phyloP scores from a whole-genome alignment of 1,140 invertebrate genomes.

The Aphelenchoides besseyi region DNA sequence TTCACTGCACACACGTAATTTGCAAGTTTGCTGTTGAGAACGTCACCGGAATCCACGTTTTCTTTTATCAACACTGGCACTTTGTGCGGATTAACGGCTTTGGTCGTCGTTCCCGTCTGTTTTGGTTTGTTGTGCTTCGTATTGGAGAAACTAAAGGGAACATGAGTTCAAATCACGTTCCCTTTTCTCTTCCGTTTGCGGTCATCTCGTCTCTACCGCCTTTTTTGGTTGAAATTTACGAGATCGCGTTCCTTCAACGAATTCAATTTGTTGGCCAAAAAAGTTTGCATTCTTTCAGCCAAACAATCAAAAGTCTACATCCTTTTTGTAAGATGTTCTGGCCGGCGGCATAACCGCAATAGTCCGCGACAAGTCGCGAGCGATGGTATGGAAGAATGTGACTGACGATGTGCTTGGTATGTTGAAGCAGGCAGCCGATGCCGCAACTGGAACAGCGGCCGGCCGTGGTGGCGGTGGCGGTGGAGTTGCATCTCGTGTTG shows the following conservation, averaged over 20 bases:
- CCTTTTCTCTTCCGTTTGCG: background rate
- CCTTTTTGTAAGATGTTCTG: no score
- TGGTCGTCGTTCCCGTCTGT: background rate
- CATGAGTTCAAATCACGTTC: background rate
- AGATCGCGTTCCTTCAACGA: no score
- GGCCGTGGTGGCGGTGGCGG: conserved; percentile 4
- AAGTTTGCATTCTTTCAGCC: no score
- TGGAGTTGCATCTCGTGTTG: no score
- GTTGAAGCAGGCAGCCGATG: conserved; percentile 5
- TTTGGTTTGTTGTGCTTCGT: background rate
- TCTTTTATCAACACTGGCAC: conserved; percentile 1
- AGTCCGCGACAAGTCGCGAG: background rate
- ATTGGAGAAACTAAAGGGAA: background rate
- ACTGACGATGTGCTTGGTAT: conserved; percentile 2
- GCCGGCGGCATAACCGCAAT: background rate
- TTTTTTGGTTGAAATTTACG: background rate
- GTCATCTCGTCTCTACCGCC: background rate
- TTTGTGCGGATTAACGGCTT: background rate
- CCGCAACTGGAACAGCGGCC: background rate
- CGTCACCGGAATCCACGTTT: background rate
- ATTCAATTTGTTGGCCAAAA: no score
- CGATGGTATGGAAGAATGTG: background rate
- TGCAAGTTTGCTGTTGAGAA: background rate
- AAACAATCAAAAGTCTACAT: no score
- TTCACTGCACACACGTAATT: background rate